A percentile compares a stretch with the other conserved stretches of the same genome.
phyloP scores from a whole-genome alignment of 2,113 vertebrate species.

The Tragelaphus imberbis region DNA sequence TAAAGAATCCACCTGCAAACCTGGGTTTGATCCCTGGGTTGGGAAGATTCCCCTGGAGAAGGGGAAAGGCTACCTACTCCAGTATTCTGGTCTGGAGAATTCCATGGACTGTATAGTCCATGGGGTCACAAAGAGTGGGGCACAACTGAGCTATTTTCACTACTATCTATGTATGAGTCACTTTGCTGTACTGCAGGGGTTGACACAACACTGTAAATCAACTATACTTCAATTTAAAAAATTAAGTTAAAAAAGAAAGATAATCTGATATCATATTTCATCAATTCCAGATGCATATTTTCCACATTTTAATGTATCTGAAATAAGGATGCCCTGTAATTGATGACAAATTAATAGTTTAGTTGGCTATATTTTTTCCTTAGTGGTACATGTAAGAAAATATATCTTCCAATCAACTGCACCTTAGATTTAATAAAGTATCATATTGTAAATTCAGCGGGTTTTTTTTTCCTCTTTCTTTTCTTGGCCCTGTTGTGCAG shows the following conservation, averaged over 20 bases:
- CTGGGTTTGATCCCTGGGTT: not conserved
- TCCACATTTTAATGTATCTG: not conserved
- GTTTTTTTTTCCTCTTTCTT: not conserved
- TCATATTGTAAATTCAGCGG: not conserved
- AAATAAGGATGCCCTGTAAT: not conserved
- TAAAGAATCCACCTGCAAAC: not conserved
- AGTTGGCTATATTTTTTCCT: not conserved
- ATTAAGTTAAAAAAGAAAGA: not conserved
- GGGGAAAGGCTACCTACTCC: not conserved
- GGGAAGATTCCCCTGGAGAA: not conserved
- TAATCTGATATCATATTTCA: not conserved
- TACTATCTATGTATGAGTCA: not conserved
- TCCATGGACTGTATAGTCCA: not conserved
- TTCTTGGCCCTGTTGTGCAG: not conserved
- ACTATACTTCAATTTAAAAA: not conserved
- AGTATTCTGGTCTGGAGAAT: not conserved
- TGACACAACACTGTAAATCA: not conserved
- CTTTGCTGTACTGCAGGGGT: not conserved
- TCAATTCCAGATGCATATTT: not conserved
- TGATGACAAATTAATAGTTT: not conserved
- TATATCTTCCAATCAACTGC: not conserved
- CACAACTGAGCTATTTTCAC: not conserved
- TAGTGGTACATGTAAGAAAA: not conserved
- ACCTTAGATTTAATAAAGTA: not conserved
- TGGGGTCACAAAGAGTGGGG: not conserved